Evolutionary conservation across 2,888 invertebrate genomes (phyloP).

Genomic region (Nomada flava): DNA sequence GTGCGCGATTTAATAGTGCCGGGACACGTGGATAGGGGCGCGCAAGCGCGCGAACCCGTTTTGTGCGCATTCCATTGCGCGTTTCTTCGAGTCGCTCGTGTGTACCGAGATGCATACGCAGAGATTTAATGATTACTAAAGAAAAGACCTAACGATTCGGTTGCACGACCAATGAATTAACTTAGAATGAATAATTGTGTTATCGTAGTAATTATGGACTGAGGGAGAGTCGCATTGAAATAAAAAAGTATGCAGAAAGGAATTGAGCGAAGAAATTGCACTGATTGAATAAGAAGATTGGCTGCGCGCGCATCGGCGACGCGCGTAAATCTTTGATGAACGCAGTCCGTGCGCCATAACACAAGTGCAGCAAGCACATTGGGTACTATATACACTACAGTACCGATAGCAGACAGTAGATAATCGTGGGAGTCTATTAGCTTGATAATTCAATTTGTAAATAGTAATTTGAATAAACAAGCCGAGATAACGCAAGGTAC

Average conservation of each 20-base stretch:
- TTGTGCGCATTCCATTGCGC: conserved; percentile 20
- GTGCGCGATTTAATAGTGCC: conserved; percentile 39
- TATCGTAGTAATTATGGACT: neutral
- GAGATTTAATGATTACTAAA: conserved; percentile 5
- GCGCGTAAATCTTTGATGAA: conserved; percentile 2
- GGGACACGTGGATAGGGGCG: conserved; percentile 29
- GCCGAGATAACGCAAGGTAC: conserved; percentile 20
- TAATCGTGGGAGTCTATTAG: neutral
- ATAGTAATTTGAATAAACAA: neutral
- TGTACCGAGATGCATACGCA: conserved; percentile 26
- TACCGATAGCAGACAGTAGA: neutral
- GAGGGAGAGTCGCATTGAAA: neutral
- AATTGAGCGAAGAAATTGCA: neutral
- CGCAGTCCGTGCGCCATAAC: neutral
- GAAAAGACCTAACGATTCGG: conserved; percentile 20
- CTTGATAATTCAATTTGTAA: neutral
- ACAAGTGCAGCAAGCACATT: neutral
- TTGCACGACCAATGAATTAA: conserved; percentile 10
- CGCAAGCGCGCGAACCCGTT: conserved; percentile 6
- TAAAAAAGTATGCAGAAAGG: neutral
- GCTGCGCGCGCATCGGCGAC: neutral
- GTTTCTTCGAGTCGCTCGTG: conserved; percentile 43
- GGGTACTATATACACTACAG: neutral
- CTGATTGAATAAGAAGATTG: too few relatives aligned
- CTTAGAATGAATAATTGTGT: neutral